Conservation (phyloP, 2,888 invertebrate genomes). For the Tetramorium bicarinatum region DNA sequence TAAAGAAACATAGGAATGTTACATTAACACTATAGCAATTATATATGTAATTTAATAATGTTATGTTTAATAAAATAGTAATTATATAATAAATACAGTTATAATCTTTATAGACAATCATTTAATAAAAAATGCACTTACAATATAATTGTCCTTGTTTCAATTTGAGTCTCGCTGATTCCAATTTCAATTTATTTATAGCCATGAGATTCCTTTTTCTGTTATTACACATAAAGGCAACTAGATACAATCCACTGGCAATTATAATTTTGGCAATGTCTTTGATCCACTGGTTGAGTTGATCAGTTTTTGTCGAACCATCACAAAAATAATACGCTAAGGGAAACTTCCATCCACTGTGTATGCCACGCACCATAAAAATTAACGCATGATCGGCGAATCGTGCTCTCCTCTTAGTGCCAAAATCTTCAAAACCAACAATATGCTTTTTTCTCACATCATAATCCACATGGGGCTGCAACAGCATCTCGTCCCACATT, state of each 20-base stretch:
- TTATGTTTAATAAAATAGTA: neutral
- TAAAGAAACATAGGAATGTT: neutral
- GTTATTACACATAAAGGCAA: constrained; percentile 58
- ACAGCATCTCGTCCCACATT: constrained; percentile 59
- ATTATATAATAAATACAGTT: neutral
- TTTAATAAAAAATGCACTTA: constrained; percentile 18
- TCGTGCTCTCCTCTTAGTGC: constrained; percentile 25
- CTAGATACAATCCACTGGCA: constrained; percentile 47
- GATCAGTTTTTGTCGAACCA: constrained; percentile 32
- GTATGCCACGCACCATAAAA: constrained; percentile 64
- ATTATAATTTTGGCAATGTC: constrained; percentile 40
- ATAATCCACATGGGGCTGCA: constrained; percentile 53
- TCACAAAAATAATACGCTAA: constrained; percentile 56
- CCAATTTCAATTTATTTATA: constrained; percentile 51
- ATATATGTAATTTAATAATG: neutral
- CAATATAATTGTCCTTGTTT: constrained; percentile 23
- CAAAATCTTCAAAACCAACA: constrained; percentile 62
- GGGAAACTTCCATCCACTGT: constrained; percentile 60
- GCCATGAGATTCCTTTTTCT: constrained; percentile 43
- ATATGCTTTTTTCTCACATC: constrained; percentile 27
- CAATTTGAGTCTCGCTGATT: constrained; percentile 24
- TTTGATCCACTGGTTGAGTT: constrained; percentile 54
- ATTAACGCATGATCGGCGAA: constrained; percentile 62
- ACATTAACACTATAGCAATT: neutral
- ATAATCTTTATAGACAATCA: neutral